Evolutionary conservation across 2,888 invertebrate species (phyloP).

Genomic region (Sarcophaga rosellei): DNA sequence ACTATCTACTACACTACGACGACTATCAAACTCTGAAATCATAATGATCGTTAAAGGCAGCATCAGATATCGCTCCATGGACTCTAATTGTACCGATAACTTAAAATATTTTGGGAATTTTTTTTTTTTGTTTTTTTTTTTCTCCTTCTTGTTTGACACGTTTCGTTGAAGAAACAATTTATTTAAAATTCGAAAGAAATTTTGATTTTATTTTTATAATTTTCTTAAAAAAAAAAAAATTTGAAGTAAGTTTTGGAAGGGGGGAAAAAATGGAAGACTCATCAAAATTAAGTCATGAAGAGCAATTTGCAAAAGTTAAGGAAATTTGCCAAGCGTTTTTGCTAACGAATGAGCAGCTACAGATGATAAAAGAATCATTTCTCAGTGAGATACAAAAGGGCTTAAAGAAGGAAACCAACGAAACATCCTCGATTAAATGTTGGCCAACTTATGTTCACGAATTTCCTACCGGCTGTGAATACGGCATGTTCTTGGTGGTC

Average conservation of each 20-base stretch:
- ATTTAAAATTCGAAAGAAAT: too few relatives aligned
- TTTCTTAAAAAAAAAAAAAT: conserved; percentile 3
- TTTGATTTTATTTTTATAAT: not conserved
- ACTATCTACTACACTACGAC: too few relatives aligned
- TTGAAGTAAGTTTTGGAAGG: not conserved
- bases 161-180: too few relatives aligned
- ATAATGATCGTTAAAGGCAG: not conserved
- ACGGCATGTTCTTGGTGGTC: conserved; percentile 39
- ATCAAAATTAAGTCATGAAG: conserved; percentile 78
- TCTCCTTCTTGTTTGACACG: too few relatives aligned
- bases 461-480: conserved; percentile 50
- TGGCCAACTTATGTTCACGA: conserved; percentile 36
- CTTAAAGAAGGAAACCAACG: not conserved
- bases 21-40: too few relatives aligned
- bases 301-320: conserved; percentile 91
- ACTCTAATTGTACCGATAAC: too few relatives aligned
- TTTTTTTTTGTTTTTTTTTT: too few relatives aligned
- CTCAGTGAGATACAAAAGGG: conserved; percentile 18
- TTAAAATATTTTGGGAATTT: too few relatives aligned
- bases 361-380: conserved; percentile 19
- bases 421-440: conserved; percentile 20
- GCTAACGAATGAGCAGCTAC: conserved; percentile 13
- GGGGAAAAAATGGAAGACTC: not conserved
- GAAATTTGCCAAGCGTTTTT: conserved; percentile 85
- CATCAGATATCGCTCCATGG: not conserved